These are phyloP conservation scores for Lasioglossum calceatum DNA, from an alignment of 2,888 invertebrate species.

Conservation along the genomic window DNA sequence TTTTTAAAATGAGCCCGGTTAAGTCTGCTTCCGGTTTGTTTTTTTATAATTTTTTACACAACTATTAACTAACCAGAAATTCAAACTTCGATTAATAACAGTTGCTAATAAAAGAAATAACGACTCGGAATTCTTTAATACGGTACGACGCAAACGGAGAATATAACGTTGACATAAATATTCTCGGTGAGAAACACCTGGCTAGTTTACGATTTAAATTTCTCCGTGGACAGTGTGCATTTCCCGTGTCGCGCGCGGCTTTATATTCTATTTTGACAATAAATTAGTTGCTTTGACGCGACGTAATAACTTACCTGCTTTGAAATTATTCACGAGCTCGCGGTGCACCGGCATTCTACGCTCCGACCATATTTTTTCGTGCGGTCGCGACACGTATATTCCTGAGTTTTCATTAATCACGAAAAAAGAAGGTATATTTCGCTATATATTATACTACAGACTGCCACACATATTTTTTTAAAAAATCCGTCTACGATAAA, in stretches of 20 bases:
- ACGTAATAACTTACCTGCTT: conserved; percentile 30
- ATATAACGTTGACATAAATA: not conserved
- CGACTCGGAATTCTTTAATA: not conserved
- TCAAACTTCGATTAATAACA: not conserved
- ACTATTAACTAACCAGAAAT: not conserved
- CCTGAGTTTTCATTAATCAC: conserved; percentile 29
- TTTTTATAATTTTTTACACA: too few relatives aligned
- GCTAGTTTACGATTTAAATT: conserved; percentile 22
- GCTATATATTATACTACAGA: not conserved
- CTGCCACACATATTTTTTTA: not conserved
- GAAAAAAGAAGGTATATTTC: conserved; percentile 18
- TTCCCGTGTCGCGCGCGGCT: not conserved
- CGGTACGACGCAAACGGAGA: not conserved
- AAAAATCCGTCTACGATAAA: not conserved
- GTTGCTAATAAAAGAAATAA: not conserved
- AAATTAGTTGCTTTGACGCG: conserved; percentile 32
- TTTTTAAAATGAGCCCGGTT: not conserved
- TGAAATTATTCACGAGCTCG: conserved; percentile 33
- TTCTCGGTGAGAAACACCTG: not conserved
- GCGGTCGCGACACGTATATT: conserved; percentile 16
- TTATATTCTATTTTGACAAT: conserved; percentile 19
- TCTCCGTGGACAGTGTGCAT: not conserved
- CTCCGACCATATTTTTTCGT: conserved; percentile 21
- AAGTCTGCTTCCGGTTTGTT: not conserved
- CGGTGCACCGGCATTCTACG: not conserved